These are phyloP conservation scores for Latrodectus elegans DNA, from an alignment of 2,888 invertebrate species.

Conservation along the genomic window DNA sequence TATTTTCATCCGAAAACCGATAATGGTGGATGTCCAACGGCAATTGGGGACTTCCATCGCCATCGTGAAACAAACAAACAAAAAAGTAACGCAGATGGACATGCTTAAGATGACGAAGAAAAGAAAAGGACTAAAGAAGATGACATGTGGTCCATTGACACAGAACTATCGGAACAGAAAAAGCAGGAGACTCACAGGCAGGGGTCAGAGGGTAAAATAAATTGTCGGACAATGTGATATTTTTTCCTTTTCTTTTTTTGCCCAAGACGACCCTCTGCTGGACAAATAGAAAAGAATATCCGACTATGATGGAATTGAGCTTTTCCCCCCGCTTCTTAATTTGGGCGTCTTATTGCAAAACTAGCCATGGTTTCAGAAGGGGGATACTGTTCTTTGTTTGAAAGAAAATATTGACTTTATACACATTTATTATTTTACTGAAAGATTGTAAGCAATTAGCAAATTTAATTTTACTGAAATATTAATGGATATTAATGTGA, in stretches of 20 bases:
- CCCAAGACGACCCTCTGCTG: too few species aligned
- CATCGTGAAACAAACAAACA: background rate
- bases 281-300: too few species aligned
- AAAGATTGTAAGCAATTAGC: too few species aligned
- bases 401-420: too few species aligned
- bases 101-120: conserved; percentile 1
- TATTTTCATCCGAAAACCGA: background rate
- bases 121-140: background rate
- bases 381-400: too few species aligned
- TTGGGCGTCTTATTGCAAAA: too few species aligned
- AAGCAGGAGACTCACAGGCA: background rate
- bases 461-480: too few species aligned
- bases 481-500: too few species aligned
- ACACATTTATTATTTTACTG: too few species aligned
- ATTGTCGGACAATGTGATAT: conserved; percentile 3
- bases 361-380: too few species aligned
- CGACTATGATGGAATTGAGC: too few species aligned
- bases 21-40: background rate
- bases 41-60: background rate
- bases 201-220: conserved; percentile 1
- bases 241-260: background rate
- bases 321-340: too few species aligned
- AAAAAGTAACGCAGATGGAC: background rate
- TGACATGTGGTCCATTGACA: background rate
- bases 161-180: background rate